A percentile compares a stretch with the other conserved stretches of the same genome.
Evolutionary conservation across 2,888 invertebrate genomes (phyloP).

Genomic region (Lasioglossum leucozonium): DNA sequence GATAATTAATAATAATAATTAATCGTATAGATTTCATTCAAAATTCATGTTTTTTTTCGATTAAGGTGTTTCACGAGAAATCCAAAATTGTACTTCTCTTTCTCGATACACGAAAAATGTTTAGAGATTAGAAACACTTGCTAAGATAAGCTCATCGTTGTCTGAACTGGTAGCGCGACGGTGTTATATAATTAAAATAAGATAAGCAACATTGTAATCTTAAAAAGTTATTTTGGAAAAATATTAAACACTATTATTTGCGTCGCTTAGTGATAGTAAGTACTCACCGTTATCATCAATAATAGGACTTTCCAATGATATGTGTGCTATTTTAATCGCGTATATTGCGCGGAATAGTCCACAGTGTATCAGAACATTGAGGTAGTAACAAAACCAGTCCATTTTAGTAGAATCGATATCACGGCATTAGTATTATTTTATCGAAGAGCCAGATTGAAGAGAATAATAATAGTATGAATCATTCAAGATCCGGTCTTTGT

Average conservation of each 20-base stretch:
- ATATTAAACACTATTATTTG: background rate
- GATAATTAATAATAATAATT: no score
- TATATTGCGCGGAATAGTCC: slow-evolving; percentile 27
- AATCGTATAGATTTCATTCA: no score
- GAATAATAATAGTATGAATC: slow-evolving; percentile 60
- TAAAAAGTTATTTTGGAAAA: background rate
- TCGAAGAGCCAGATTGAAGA: slow-evolving; percentile 39
- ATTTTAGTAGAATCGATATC: slow-evolving; percentile 49
- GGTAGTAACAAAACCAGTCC: slow-evolving; percentile 57
- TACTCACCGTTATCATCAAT: background rate
- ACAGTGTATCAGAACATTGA: slow-evolving; percentile 25
- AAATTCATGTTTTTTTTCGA: no score
- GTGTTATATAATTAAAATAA: background rate
- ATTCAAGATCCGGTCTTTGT: slow-evolving; percentile 33
- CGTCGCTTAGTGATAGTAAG: slow-evolving; percentile 9
- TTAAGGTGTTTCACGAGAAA: no score
- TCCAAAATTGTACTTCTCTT: no score
- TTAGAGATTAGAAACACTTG: no score
- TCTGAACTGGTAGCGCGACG: no score
- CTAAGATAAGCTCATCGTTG: no score
- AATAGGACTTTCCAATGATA: background rate
- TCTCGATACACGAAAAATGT: no score
- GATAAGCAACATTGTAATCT: background rate
- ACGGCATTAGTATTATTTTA: slow-evolving; percentile 60
- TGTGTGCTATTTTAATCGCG: background rate